Percentiles rank a stretch among this genome's conserved stretches.
phyloP scores from a whole-genome alignment of 2,113 vertebrate species.

The Gymnogyps californianus region DNA sequence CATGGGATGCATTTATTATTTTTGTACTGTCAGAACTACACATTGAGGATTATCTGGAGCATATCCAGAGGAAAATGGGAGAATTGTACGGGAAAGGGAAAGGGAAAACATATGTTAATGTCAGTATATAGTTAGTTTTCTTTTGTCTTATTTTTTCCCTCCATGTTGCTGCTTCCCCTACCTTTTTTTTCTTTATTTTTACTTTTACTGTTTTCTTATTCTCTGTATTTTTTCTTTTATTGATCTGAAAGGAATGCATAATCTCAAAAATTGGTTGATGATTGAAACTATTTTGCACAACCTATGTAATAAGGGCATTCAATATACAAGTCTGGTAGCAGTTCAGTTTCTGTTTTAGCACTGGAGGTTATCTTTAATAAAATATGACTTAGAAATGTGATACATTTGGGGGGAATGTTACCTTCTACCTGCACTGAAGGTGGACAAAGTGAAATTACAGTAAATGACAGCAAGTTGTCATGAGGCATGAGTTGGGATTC shows the following conservation, averaged over 20 bases:
- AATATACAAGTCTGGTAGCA: neutral
- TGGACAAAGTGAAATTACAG: neutral
- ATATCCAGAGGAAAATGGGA: neutral
- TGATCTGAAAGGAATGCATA: neutral
- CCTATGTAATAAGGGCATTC: neutral
- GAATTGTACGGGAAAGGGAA: neutral
- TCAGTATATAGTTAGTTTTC: neutral
- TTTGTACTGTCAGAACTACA: neutral
- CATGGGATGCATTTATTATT: neutral
- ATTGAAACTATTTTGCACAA: neutral
- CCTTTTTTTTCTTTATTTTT: neutral
- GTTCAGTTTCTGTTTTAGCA: neutral
- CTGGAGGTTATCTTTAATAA: neutral
- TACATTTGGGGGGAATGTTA: neutral
- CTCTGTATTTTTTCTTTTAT: neutral
- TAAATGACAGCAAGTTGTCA: neutral
- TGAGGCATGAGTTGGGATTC: neutral
- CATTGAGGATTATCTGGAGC: neutral
- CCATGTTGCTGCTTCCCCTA: neutral
- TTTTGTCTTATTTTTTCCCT: neutral
- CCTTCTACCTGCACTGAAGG: neutral
- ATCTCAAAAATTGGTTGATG: neutral
- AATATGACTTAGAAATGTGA: neutral
- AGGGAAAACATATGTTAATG: neutral
- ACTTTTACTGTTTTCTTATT: neutral